Percentiles rank a stretch among this genome's conserved stretches.
Evolutionary conservation across 2,797 vertebrate species (phyloP).

Genomic region (Mionectes olivaceus): DNA sequence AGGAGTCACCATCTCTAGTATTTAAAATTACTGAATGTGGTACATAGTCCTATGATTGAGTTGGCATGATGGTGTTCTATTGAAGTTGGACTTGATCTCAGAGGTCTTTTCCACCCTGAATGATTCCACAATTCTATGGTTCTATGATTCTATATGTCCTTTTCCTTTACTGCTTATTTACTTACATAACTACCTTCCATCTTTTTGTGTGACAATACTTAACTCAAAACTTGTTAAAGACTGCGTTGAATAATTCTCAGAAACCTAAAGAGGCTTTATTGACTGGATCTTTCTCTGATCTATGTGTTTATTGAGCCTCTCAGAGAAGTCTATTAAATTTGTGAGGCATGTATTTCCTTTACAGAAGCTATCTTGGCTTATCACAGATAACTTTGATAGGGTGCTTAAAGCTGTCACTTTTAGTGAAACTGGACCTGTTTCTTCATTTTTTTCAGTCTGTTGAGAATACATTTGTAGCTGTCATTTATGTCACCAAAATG

Average conservation of each 20-base stretch:
- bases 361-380: not conserved
- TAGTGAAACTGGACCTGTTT: not conserved
- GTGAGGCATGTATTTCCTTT: not conserved
- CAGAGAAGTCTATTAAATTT: conserved; percentile 3
- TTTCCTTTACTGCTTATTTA: not conserved
- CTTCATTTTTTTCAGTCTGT: not conserved
- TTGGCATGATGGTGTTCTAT: not conserved
- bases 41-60: not conserved
- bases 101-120: not conserved
- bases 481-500: not conserved
- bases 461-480: not conserved
- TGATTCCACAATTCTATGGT: too few relatives aligned
- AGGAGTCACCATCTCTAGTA: rapidly evolving
- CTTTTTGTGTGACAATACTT: not conserved
- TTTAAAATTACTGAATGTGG: not conserved
- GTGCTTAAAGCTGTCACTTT: not conserved
- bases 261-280: not conserved
- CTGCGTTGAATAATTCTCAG: not conserved
- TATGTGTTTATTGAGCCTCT: not conserved
- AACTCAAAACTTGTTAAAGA: not conserved
- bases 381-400: not conserved
- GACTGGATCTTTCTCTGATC: not conserved
- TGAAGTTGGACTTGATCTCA: not conserved
- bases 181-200: not conserved
- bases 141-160: not conserved